These are phyloP conservation scores for Phoxinus dragarum DNA, from an alignment of 2,797 vertebrate genomes.

Conservation along the genomic window DNA sequence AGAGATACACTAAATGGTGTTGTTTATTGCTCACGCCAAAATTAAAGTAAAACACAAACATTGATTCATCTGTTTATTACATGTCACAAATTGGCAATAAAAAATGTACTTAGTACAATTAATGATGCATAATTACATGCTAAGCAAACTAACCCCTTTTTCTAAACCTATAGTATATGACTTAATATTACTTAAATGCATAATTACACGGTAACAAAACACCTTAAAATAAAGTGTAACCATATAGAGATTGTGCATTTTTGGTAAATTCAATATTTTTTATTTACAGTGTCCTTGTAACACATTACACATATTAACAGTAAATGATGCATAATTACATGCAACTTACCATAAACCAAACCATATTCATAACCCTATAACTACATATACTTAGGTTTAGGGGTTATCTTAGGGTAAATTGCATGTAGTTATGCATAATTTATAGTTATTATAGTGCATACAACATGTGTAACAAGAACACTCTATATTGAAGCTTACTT, in stretches of 20 bases:
- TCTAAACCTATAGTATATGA: not conserved
- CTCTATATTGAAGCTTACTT: too few species aligned
- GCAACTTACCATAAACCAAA: not conserved
- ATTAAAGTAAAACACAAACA: not conserved
- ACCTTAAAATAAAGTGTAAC: too few species aligned
- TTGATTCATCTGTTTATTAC: not conserved
- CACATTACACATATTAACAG: not conserved
- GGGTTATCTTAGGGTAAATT: not conserved
- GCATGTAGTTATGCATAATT: not conserved
- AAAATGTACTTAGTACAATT: not conserved
- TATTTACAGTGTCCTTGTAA: not conserved
- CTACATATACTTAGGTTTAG: not conserved
- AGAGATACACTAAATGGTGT: not conserved
- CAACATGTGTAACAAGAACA: not conserved
- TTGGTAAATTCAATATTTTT: not conserved
- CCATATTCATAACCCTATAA: not conserved
- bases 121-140: not conserved
- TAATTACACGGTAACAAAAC: too few species aligned
- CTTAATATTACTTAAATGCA: too few species aligned
- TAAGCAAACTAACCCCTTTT: not conserved
- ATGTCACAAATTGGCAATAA: not conserved
- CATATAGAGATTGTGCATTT: not conserved
- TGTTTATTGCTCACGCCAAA: not conserved
- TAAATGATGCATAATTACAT: not conserved
- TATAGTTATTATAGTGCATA: not conserved